phyloP scores from a whole-genome alignment of 2,113 vertebrate species.

The Todiramphus chloris region DNA sequence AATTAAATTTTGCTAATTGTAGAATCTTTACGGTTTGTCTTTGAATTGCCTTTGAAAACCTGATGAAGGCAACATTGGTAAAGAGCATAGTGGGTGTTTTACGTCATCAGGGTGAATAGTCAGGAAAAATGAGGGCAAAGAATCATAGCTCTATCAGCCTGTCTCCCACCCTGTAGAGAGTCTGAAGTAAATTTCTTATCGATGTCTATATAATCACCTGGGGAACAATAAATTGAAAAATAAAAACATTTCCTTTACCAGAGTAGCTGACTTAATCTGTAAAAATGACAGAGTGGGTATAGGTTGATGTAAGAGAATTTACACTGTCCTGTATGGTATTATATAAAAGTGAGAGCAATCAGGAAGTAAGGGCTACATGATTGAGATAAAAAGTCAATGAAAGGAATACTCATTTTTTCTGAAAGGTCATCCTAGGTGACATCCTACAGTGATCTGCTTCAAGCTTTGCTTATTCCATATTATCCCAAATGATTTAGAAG shows the following conservation, averaged over 20 bases:
- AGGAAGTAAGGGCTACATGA: neutral
- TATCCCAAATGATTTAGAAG: neutral
- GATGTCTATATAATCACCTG: neutral
- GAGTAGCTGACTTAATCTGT: neutral
- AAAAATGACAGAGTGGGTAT: neutral
- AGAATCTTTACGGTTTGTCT: neutral
- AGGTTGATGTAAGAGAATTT: neutral
- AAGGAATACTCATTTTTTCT: neutral
- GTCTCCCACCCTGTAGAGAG: neutral
- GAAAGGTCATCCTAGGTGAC: neutral
- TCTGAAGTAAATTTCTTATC: neutral
- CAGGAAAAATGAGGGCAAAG: neutral
- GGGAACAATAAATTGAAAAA: neutral
- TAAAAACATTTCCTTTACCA: neutral
- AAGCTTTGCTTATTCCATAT: neutral
- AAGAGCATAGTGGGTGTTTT: neutral
- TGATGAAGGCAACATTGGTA: neutral
- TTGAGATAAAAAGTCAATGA: neutral
- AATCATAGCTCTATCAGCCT: neutral
- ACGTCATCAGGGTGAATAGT: neutral
- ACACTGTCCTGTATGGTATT: rapidly evolving
- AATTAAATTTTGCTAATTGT: neutral
- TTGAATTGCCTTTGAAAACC: neutral
- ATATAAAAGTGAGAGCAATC: neutral
- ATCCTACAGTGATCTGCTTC: neutral